phyloP scores from a whole-genome alignment of 2,113 vertebrate genomes.

The Myrmecophaga tridactyla region DNA sequence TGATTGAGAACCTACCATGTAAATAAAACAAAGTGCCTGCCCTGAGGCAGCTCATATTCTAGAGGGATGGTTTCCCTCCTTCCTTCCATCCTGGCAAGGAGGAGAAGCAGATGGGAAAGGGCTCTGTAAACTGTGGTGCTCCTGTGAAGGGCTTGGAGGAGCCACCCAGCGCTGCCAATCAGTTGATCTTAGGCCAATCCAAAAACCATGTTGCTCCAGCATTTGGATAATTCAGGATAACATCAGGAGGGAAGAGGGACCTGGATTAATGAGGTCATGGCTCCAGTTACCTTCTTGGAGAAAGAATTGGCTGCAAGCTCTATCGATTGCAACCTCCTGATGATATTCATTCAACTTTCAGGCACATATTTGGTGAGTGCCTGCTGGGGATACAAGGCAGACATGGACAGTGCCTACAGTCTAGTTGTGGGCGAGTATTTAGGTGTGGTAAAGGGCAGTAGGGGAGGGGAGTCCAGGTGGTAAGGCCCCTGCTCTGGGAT shows the following conservation, averaged over 20 bases:
- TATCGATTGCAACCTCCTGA: not conserved
- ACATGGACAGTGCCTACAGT: not conserved
- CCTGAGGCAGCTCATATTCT: not conserved
- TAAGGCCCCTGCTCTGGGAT: not conserved
- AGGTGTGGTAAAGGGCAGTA: not conserved
- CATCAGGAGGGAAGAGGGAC: not conserved
- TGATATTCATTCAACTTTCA: not conserved
- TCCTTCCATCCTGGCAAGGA: not conserved
- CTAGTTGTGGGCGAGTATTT: not conserved
- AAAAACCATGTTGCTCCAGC: not conserved
- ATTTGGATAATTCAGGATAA: slow-evolving; percentile 14
- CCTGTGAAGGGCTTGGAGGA: not conserved
- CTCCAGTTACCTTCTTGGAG: slow-evolving; percentile 1
- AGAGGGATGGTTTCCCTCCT: not conserved
- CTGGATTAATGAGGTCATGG: not conserved
- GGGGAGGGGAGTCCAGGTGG: not conserved
- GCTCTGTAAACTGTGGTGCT: not conserved
- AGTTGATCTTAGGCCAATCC: not conserved
- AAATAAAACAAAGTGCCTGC: not conserved
- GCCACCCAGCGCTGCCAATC: not conserved
- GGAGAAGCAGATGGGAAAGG: not conserved
- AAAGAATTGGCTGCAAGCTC: not conserved
- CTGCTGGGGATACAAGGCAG: not conserved
- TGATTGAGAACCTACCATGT: not conserved
- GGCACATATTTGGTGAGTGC: not conserved